phyloP scores from a whole-genome alignment of 2,888 invertebrate genomes.

The Dysmachus trigonus region DNA sequence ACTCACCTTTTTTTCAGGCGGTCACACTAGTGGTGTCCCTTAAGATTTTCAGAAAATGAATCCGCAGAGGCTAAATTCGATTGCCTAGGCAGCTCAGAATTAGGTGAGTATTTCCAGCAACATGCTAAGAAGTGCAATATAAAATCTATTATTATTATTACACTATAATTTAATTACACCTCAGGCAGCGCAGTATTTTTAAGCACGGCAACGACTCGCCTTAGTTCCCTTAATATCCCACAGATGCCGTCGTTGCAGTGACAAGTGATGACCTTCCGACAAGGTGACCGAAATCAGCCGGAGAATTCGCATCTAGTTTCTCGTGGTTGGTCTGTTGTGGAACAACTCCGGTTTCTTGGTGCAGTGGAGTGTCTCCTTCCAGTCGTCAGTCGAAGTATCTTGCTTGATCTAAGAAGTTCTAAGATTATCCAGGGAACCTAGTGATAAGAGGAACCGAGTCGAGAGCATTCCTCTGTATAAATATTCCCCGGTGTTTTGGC shows the following conservation, averaged over 20 bases:
- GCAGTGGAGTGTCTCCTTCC: background rate
- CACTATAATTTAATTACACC: too few relatives aligned
- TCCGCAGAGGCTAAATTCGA: too few relatives aligned
- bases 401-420: background rate
- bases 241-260: background rate
- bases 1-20: too few relatives aligned
- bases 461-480: background rate
- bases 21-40: too few relatives aligned
- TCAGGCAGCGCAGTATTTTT: background rate
- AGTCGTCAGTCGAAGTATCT: background rate
- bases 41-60: too few relatives aligned
- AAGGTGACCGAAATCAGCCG: conserved; percentile 66
- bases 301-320: conserved; percentile 36
- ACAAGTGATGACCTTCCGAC: conserved; percentile 66
- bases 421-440: background rate
- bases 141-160: too few relatives aligned
- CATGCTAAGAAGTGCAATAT: too few relatives aligned
- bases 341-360: background rate
- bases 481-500: background rate
- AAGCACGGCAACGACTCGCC: background rate
- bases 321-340: conserved; percentile 44
- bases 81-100: too few relatives aligned
- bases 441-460: background rate
- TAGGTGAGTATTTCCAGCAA: too few relatives aligned
- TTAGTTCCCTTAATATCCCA: background rate